These are phyloP conservation scores for Aythya baeri DNA, from an alignment of 2,113 vertebrate genomes.

Conservation along the genomic window DNA sequence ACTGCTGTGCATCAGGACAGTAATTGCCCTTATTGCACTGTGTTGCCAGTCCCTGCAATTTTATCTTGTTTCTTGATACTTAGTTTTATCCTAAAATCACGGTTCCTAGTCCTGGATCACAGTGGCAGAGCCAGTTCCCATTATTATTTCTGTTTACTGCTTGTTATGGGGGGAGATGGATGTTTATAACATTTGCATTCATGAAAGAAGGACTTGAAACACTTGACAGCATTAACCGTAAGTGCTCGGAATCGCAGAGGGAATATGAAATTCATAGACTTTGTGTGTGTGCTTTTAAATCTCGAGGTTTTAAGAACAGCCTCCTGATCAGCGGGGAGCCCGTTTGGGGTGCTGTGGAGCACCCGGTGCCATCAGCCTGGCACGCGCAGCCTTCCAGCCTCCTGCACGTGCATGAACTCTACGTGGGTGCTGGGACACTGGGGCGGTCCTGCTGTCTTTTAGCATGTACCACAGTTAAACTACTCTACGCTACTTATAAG, in stretches of 20 bases:
- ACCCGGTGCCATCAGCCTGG: background rate
- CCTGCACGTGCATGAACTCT: background rate
- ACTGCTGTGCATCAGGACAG: background rate
- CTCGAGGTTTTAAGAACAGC: background rate
- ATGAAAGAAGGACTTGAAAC: background rate
- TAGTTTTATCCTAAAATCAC: background rate
- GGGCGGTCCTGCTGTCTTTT: background rate
- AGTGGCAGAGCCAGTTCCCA: background rate
- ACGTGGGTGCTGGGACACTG: rapidly evolving
- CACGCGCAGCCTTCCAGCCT: rapidly evolving
- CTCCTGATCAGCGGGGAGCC: background rate
- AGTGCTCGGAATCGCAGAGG: background rate
- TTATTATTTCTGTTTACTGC: background rate
- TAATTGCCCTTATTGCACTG: background rate
- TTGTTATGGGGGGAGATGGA: background rate
- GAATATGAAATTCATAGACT: conserved; percentile 12
- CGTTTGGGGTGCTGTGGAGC: background rate
- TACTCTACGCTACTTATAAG: background rate
- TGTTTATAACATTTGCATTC: background rate
- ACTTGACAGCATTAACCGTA: conserved; percentile 4
- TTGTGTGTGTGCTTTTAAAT: background rate
- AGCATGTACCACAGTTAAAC: background rate
- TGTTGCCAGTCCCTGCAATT: background rate
- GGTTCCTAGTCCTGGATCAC: background rate
- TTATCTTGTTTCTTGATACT: background rate